Evolutionary conservation across 2,888 invertebrate species (phyloP).

Genomic region (Nymphalis polychloros): DNA sequence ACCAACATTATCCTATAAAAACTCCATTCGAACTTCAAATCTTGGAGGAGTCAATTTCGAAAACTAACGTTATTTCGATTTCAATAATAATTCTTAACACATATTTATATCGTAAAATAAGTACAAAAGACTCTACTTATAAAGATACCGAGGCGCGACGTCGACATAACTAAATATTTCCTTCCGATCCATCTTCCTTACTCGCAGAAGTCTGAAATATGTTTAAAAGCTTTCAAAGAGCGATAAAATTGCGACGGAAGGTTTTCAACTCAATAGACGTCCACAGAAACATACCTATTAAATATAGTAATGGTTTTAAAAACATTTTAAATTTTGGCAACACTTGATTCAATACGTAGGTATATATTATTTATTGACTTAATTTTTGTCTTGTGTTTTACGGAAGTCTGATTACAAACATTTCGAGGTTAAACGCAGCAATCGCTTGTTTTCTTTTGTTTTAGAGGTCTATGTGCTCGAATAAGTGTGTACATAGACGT

Average conservation of each 20-base stretch:
- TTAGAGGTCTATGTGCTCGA: too few species aligned
- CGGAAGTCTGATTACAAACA: too few species aligned
- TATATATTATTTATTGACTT: too few species aligned
- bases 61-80: background rate
- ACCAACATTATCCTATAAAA: too few species aligned
- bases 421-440: too few species aligned
- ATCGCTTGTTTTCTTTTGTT: too few species aligned
- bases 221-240: constrained; percentile 59
- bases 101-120: background rate
- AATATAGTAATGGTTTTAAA: background rate
- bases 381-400: too few species aligned
- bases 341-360: background rate
- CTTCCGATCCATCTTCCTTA: constrained; percentile 16
- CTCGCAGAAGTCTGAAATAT: constrained; percentile 46
- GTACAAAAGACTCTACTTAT: background rate
- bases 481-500: too few species aligned
- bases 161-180: constrained; percentile 21
- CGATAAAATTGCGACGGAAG: constrained; percentile 43
- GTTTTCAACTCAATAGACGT: constrained; percentile 31
- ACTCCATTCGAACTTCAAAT: too few species aligned
- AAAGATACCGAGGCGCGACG: background rate
- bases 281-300: background rate
- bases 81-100: background rate
- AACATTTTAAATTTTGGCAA: constrained; percentile 1
- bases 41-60: too few species aligned